A percentile compares a stretch with the other conserved stretches of the same genome.
These are phyloP conservation scores for Brachionus angularis DNA, from an alignment of 1,140 invertebrate species.

Conservation along the genomic window DNA sequence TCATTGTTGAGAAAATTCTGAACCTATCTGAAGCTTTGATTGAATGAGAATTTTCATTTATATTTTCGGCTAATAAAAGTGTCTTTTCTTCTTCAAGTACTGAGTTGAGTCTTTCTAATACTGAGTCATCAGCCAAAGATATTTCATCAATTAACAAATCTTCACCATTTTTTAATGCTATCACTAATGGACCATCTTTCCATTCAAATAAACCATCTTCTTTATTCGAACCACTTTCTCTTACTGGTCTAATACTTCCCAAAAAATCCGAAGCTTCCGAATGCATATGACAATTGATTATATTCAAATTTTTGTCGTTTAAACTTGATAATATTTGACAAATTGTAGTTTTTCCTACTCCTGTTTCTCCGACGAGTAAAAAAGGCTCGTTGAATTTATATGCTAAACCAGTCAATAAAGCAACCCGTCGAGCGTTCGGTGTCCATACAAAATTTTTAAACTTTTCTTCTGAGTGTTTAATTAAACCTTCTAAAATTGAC, in stretches of 20 bases:
- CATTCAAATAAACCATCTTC: conserved; percentile 80
- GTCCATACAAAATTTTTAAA: conserved; percentile 90
- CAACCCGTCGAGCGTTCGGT: conserved; percentile 78
- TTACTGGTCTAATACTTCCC: conserved; percentile 83
- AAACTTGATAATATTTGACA: conserved; percentile 78
- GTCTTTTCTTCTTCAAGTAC: conserved; percentile 87
- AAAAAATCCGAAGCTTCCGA: conserved; percentile 96
- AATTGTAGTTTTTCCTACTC: conserved; percentile 93
- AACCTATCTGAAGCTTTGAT: conserved; percentile 71
- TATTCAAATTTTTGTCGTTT: conserved; percentile 65
- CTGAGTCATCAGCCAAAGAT: conserved; percentile 95
- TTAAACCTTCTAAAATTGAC: conserved; percentile 67
- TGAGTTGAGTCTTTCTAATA: conserved; percentile 92
- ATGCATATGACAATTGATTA: conserved; percentile 96
- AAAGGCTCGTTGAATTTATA: conserved; percentile 88
- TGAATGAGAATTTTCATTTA: conserved; percentile 45
- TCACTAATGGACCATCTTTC: conserved; percentile 89
- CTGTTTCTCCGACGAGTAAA: conserved; percentile 92
- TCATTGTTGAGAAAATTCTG: conserved; percentile 95
- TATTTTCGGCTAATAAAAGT: conserved; percentile 81
- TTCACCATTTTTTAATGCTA: conserved; percentile 78
- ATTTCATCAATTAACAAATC: conserved; percentile 97
- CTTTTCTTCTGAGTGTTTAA: neutral
- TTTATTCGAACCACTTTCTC: conserved; percentile 51
- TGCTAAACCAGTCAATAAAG: conserved; percentile 80